Evolutionary conservation across 2,797 vertebrate genomes (phyloP).

Genomic region (Lycodopsis pacificus): DNA sequence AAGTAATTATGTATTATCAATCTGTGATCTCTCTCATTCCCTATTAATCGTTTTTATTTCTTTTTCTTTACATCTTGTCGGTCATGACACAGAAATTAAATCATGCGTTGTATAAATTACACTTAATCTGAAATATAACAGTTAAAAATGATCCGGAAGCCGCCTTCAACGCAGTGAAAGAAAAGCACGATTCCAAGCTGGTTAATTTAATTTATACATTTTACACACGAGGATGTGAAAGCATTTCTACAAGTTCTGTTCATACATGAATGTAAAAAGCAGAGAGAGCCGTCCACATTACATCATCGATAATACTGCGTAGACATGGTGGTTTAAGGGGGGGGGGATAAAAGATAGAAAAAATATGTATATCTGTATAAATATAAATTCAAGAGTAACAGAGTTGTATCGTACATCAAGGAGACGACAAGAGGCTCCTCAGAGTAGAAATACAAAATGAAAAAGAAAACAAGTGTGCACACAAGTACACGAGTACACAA

Average conservation of each 20-base stretch:
- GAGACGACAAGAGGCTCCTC: conserved; percentile 64
- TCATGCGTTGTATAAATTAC: not conserved
- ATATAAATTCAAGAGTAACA: conserved; percentile 87
- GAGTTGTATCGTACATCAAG: conserved; percentile 83
- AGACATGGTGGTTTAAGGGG: conserved; percentile 72
- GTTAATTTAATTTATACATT: conserved; percentile 95
- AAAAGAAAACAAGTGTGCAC: conserved; percentile 39
- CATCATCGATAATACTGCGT: conserved; percentile 84
- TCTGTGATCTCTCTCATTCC: not conserved
- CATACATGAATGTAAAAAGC: conserved; percentile 94
- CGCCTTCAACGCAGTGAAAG: conserved; percentile 49
- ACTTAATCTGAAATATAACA: not conserved
- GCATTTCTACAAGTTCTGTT: conserved; percentile 90
- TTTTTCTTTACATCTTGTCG: not conserved
- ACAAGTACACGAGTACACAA: conserved; percentile 59
- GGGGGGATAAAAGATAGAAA: conserved; percentile 79
- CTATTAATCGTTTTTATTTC: not conserved
- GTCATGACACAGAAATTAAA: not conserved
- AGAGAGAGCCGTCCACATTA: conserved; percentile 85
- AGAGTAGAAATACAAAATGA: conserved; percentile 80
- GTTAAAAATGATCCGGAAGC: not conserved
- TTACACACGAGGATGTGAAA: conserved; percentile 89
- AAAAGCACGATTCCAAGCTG: conserved; percentile 83
- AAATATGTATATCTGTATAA: conserved; percentile 89
- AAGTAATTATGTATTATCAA: no score